phyloP scores from a whole-genome alignment of 2,113 vertebrate genomes.

The Tor tambroides region DNA sequence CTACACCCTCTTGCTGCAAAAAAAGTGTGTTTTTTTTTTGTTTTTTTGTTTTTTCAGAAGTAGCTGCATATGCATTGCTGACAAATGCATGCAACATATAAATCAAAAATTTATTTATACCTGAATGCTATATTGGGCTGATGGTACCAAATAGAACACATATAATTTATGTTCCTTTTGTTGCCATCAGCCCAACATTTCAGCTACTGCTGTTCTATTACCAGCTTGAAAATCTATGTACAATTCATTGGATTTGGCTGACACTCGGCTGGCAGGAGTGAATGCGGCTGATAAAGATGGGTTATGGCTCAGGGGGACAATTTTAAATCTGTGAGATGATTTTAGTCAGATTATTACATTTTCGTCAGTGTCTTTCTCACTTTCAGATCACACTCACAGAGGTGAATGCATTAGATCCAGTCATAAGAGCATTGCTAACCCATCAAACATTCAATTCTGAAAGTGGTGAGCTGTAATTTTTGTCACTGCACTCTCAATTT shows the following conservation, averaged over 20 bases:
- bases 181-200: background rate
- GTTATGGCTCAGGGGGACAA: conserved; percentile 8
- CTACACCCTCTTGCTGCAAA: background rate
- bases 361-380: conserved; percentile 36
- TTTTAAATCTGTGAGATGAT: conserved; percentile 34
- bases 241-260: background rate
- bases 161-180: background rate
- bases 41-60: background rate
- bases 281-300: background rate
- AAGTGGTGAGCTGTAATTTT: background rate
- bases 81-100: background rate
- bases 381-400: conserved; percentile 44
- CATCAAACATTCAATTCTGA: background rate
- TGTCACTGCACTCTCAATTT: background rate
- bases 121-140: too few species aligned
- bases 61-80: background rate
- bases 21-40: too few species aligned
- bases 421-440: conserved; percentile 17
- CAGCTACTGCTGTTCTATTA: background rate
- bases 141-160: background rate
- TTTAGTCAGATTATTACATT: conserved; percentile 42
- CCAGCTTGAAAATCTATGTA: background rate
- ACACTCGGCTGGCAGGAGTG: background rate
- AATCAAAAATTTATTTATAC: background rate
- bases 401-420: conserved; percentile 42